Evolutionary conservation across 2,797 vertebrate genomes (phyloP), one percentile per base, ranked within the genome.

Genomic region (Peromyscus aztecus): DNA sequence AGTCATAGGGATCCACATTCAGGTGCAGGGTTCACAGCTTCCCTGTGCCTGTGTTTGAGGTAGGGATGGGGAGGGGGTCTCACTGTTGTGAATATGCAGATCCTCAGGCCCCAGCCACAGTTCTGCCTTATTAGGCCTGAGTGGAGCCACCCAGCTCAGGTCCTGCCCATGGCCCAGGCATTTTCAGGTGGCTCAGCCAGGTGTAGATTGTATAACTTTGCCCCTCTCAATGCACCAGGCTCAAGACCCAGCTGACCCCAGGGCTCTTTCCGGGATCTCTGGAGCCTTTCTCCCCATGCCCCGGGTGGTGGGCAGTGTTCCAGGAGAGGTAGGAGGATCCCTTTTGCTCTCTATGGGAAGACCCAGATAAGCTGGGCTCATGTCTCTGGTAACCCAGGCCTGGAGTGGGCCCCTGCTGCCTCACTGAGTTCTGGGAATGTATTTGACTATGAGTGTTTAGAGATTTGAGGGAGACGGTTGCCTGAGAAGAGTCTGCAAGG

Each of bases 261-360:
- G 8, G 57, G 40, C 10, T 7, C 0, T 49, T 24, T 31, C 5
- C 4, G 2, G 1, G 34, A 10, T 34, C 0, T 1, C 4, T 9
- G 46, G 77, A 80, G 10, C 49, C 27, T 17, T 0, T 1, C 52
- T 10, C 1, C 0, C 0, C 37, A 4, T 21, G 40, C 37, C 71
- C 16, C 8, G 8, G 4, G 2, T 78, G 46, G 29, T 0, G 27
- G 4, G 61, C 14, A 4, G 19, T 0, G 21, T 13, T 9, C 0
- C 2, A 0, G 14, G 84, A 57, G 57, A 90, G 76, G 77, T 88
- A 61, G 77, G 77, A 1, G 0, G 29, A 4, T 0, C n/a, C 21
- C 43, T 43, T 59, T 57, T 21, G 0, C 0, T 40, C 1, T 37
- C 11, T 17, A 37, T 3, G 4, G 4, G 27, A 43, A 23, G 11